phyloP scores from a whole-genome alignment of 2,888 invertebrate species.

The Macaria notata region DNA sequence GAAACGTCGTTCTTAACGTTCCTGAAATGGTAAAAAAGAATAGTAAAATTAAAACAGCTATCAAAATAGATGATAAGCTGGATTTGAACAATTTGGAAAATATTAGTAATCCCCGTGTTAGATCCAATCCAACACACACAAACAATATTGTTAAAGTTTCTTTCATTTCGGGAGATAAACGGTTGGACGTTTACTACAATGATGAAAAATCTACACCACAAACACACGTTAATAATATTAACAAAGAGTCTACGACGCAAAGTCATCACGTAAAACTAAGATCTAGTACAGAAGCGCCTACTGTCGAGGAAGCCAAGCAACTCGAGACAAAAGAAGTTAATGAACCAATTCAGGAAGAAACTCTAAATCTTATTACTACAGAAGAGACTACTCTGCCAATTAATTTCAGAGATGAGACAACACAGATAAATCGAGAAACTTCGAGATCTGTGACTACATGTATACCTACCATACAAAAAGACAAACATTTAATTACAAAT shows the following conservation, averaged over 20 bases:
- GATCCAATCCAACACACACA: neutral
- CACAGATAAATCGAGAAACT: too few species aligned
- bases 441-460: too few species aligned
- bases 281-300: slow-evolving; percentile 12
- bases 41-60: neutral
- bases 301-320: neutral
- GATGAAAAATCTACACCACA: neutral
- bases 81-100: neutral
- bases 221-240: neutral
- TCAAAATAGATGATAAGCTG: slow-evolving; percentile 10
- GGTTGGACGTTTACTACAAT: neutral
- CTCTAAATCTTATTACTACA: neutral
- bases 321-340: too few species aligned
- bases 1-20: neutral
- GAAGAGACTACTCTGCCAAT: neutral
- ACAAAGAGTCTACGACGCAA: neutral
- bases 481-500: too few species aligned
- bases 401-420: too few species aligned
- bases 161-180: neutral
- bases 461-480: too few species aligned
- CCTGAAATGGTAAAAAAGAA: neutral
- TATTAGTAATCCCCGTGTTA: neutral
- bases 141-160: neutral
- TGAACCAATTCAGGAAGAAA: too few species aligned
- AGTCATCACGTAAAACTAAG: slow-evolving; percentile 1